A percentile compares a stretch with the other conserved stretches of the same genome.
phyloP scores from a whole-genome alignment of 2,113 vertebrate genomes.

The Chloebia gouldiae region DNA sequence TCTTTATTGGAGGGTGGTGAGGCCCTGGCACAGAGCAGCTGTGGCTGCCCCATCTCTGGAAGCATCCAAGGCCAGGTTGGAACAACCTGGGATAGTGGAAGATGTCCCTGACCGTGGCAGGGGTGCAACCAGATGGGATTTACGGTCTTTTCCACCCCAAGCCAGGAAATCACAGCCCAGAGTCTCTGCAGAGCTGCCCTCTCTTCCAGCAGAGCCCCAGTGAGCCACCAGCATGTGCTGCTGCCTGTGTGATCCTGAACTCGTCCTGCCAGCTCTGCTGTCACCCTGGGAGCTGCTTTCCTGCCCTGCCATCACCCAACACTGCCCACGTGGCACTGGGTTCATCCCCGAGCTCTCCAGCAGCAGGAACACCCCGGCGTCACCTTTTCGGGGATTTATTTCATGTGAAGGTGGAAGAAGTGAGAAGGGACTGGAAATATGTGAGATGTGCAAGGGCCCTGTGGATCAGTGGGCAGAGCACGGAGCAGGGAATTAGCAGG shows the following conservation, averaged over 20 bases:
- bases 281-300: neutral
- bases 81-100: accelerated
- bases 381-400: neutral
- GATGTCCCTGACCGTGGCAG: neutral
- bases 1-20: accelerated
- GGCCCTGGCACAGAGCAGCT: neutral
- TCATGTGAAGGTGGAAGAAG: neutral
- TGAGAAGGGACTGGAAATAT: neutral
- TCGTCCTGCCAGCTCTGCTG: constrained; percentile 24
- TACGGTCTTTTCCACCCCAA: neutral
- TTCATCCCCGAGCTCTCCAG: neutral
- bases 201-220: neutral
- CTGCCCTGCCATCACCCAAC: neutral
- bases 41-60: neutral
- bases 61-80: neutral
- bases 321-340: neutral
- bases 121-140: neutral
- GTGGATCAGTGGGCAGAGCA: constrained; percentile 11
- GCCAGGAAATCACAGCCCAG: neutral
- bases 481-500: neutral
- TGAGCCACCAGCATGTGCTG: neutral
- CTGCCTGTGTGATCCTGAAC: neutral
- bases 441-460: neutral
- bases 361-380: neutral
- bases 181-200: neutral